These are phyloP conservation scores for Sebastes aleutianus DNA, from an alignment of 2,797 vertebrate genomes.

Conservation along the genomic window DNA sequence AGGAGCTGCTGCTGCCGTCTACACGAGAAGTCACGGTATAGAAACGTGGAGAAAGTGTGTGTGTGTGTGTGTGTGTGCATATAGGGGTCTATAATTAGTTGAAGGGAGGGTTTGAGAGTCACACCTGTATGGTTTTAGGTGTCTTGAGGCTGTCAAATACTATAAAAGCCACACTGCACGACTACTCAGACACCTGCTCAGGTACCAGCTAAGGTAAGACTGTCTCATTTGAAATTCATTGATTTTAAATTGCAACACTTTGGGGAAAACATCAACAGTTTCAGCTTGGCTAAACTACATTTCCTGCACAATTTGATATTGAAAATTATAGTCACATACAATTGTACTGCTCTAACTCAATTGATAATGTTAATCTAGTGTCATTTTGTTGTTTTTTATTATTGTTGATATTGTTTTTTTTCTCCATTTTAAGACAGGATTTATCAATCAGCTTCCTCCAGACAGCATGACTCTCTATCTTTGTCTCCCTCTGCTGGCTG, in stretches of 20 bases:
- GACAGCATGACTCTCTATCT: slow-evolving; percentile 47
- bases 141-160: slow-evolving; percentile 32
- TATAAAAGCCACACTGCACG: slow-evolving; percentile 68
- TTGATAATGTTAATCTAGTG: not conserved
- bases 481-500: slow-evolving; percentile 70
- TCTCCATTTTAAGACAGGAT: not conserved
- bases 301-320: not conserved
- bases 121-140: slow-evolving; percentile 57
- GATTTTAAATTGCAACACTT: not conserved
- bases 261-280: not conserved
- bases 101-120: slow-evolving; percentile 33
- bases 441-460: not conserved
- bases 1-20: not conserved
- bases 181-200: slow-evolving; percentile 36
- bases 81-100: slow-evolving; percentile 31
- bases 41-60: not conserved
- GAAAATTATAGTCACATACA: not conserved
- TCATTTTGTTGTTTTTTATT: not conserved
- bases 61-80: not conserved
- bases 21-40: not conserved
- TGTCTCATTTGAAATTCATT: not conserved
- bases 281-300: not conserved
- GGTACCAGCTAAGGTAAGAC: slow-evolving; percentile 61
- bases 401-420: not conserved
- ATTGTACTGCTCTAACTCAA: not conserved